Evolutionary conservation across 2,113 vertebrate species (phyloP).

Genomic region (Cinclus cinclus): DNA sequence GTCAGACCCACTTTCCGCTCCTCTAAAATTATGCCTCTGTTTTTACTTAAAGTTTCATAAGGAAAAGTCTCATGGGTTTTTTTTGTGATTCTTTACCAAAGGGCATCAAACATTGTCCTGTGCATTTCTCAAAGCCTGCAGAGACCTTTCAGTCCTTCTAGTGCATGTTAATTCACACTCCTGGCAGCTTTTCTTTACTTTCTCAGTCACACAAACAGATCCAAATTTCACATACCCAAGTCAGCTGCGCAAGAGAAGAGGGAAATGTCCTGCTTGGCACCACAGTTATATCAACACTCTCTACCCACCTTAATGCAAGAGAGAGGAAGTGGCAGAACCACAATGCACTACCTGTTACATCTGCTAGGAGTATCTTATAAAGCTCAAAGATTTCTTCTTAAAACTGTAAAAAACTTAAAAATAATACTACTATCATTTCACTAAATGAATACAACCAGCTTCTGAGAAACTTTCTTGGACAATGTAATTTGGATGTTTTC

Average conservation of each 20-base stretch:
- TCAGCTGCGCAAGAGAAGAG: neutral
- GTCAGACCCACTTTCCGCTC: neutral
- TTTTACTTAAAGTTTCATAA: neutral
- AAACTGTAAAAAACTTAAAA: neutral
- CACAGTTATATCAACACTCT: neutral
- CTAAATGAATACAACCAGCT: neutral
- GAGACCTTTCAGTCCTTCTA: neutral
- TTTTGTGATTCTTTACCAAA: conserved; percentile 25
- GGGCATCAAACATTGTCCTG: neutral
- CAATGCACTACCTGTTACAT: fast-evolving
- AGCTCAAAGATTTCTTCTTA: neutral
- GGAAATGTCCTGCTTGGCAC: neutral
- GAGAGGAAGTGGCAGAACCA: neutral
- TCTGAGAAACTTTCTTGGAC: conserved; percentile 44
- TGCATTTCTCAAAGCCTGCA: neutral
- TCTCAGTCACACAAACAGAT: neutral
- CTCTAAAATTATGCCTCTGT: neutral
- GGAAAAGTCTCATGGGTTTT: neutral
- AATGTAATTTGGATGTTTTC: conserved; percentile 66
- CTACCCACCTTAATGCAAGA: neutral
- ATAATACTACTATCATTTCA: neutral
- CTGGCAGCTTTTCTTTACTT: neutral
- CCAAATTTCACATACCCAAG: neutral
- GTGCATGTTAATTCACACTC: neutral
- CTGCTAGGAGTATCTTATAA: neutral